phyloP scores from a whole-genome alignment of 2,797 vertebrate species.

The Phoeniculus purpureus region DNA sequence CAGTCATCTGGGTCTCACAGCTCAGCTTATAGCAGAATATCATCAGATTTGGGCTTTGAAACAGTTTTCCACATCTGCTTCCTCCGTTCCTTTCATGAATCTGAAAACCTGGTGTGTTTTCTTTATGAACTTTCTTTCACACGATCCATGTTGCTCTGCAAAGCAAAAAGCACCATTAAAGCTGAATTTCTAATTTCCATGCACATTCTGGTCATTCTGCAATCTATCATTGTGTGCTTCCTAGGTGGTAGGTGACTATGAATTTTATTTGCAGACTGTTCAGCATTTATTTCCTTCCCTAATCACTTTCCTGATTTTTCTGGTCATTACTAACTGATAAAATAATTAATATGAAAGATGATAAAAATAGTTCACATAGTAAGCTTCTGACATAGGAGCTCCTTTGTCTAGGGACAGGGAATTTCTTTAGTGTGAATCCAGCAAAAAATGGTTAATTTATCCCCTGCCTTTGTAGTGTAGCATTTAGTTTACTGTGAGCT shows the following conservation, averaged over 20 bases:
- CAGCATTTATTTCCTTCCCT: background rate
- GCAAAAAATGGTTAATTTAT: background rate
- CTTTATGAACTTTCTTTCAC: background rate
- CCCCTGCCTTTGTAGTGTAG: background rate
- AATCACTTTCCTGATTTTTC: background rate
- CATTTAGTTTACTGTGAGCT: background rate
- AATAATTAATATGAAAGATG: background rate
- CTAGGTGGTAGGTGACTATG: background rate
- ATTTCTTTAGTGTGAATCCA: background rate
- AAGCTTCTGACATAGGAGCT: background rate
- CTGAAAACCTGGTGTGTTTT: background rate
- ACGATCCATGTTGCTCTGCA: background rate
- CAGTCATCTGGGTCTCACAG: constrained; percentile 25
- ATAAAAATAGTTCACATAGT: background rate
- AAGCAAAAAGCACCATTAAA: background rate
- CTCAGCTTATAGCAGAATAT: constrained; percentile 17
- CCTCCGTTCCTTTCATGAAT: background rate
- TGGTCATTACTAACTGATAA: background rate
- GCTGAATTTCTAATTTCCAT: background rate
- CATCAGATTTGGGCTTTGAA: background rate
- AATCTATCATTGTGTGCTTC: background rate
- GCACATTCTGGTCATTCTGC: background rate
- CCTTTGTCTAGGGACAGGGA: background rate
- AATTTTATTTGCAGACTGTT: background rate
- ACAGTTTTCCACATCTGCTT: constrained; percentile 2